phyloP scores from a whole-genome alignment of 64 coral and sea anemone species.

The Pachyseris speciosa region DNA sequence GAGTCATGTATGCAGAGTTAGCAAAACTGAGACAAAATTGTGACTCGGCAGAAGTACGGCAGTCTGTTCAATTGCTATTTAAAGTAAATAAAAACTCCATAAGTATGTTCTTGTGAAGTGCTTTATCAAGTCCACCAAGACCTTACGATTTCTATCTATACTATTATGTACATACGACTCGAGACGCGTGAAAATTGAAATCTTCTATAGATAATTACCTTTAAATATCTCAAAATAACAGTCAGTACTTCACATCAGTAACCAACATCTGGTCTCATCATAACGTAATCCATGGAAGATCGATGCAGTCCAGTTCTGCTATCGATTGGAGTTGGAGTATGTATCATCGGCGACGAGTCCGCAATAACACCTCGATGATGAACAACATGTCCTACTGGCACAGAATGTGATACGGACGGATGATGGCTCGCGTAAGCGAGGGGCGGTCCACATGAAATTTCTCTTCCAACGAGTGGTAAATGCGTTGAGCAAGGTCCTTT shows the following conservation, averaged over 20 bases:
- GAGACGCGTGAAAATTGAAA: neutral
- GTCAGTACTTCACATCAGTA: conserved; percentile 11
- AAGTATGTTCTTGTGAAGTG: neutral
- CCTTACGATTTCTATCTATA: neutral
- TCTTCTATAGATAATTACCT: neutral
- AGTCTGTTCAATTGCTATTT: neutral
- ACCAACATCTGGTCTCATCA: conserved; percentile 75
- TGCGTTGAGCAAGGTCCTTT: conserved; percentile 78
- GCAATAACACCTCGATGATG: conserved; percentile 78
- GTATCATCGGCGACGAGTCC: conserved; percentile 56
- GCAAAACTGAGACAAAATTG: too few relatives aligned
- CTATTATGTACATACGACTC: neutral
- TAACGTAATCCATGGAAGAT: conserved; percentile 77
- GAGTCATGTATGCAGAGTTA: neutral
- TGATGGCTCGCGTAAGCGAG: conserved; percentile 73
- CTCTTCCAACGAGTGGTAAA: conserved; percentile 65
- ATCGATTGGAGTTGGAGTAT: conserved; percentile 79
- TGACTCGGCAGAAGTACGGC: neutral
- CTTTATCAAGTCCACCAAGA: neutral
- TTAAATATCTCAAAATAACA: neutral
- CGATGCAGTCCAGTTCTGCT: conserved; percentile 84
- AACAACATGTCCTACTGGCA: conserved; percentile 78
- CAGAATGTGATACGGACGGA: conserved; percentile 69
- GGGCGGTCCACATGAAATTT: conserved; percentile 66
- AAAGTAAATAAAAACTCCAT: neutral